Percentiles rank a stretch among this genome's conserved stretches.
phyloP scores from a whole-genome alignment of 2,888 invertebrate species.

The Prenolepis imparis region DNA sequence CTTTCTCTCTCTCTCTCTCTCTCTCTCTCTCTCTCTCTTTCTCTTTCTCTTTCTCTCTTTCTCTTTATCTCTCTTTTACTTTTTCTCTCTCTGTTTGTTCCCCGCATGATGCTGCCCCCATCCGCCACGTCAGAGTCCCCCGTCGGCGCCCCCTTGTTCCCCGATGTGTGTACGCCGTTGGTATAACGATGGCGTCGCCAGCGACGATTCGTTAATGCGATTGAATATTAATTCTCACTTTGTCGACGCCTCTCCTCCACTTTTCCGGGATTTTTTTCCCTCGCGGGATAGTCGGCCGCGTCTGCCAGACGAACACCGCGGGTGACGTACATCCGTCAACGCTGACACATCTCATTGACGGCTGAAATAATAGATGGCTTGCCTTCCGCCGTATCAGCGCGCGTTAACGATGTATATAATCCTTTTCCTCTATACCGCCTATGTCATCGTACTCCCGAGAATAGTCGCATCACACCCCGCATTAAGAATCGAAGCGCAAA shows the following conservation, averaged over 20 bases:
- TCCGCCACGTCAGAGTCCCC: constrained; percentile 49
- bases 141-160: constrained; percentile 48
- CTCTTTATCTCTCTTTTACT: no score
- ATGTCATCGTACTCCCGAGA: constrained; percentile 43
- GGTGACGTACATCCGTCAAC: constrained; percentile 77
- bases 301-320: constrained; percentile 74
- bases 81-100: constrained; percentile 49
- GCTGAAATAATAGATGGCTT: constrained; percentile 76
- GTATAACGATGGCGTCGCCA: constrained; percentile 81
- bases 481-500: constrained; percentile 62
- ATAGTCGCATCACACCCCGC: constrained; percentile 57
- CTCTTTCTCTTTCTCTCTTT: not conserved
- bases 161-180: constrained; percentile 67
- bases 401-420: constrained; percentile 74
- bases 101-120: constrained; percentile 58
- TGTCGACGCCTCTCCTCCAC: constrained; percentile 76
- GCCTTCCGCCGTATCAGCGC: constrained; percentile 71
- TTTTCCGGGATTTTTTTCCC: constrained; percentile 73
- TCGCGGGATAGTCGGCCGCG: constrained; percentile 59
- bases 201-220: constrained; percentile 85
- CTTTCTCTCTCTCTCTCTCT: constrained; percentile 57
- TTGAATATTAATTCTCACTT: constrained; percentile 85
- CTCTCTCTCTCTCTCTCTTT: constrained; percentile 58
- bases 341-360: constrained; percentile 78
- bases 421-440: constrained; percentile 62